Evolutionary conservation across 2,113 vertebrate species (phyloP).

Genomic region (Syngnathus typhle): DNA sequence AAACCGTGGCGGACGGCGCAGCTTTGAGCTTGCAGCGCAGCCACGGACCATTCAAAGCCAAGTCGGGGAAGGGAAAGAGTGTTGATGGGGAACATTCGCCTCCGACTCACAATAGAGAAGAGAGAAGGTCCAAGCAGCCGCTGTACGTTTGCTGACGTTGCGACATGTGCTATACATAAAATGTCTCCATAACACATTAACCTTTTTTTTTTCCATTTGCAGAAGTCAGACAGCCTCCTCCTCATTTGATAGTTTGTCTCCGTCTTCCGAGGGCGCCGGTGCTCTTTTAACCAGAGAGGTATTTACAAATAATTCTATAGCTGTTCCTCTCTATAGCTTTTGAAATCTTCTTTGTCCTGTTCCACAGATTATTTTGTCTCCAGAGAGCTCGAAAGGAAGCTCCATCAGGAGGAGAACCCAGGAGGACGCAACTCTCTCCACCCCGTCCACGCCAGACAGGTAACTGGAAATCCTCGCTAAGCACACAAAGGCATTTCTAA

Average conservation of each 20-base stretch:
- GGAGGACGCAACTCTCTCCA: constrained; percentile 52
- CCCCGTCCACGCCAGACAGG: constrained; percentile 77
- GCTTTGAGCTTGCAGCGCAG: constrained; percentile 72
- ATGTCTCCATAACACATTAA: neutral
- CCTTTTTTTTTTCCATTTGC: constrained; percentile 13
- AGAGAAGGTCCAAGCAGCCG: constrained; percentile 30
- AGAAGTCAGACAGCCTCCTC: constrained; percentile 50
- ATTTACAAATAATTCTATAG: constrained; percentile 2
- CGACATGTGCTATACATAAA: neutral
- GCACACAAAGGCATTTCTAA: neutral
- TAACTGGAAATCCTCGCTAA: constrained; percentile 50
- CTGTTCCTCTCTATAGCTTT: too few relatives aligned
- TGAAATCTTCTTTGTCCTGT: neutral
- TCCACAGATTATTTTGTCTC: constrained; percentile 27
- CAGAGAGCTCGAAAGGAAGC: constrained; percentile 57
- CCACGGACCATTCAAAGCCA: constrained; percentile 69
- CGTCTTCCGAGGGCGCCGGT: constrained; percentile 43
- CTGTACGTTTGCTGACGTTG: constrained; percentile 47
- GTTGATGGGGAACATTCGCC: constrained; percentile 37
- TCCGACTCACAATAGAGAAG: constrained; percentile 23
- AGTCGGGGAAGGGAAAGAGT: constrained; percentile 72
- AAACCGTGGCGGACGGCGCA: constrained; percentile 49
- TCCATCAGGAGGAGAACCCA: constrained; percentile 64
- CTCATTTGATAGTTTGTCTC: constrained; percentile 58
- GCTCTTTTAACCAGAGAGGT: constrained; percentile 55